phyloP scores from a whole-genome alignment of 2,888 invertebrate genomes.

The Lycocerus yunnanus region DNA sequence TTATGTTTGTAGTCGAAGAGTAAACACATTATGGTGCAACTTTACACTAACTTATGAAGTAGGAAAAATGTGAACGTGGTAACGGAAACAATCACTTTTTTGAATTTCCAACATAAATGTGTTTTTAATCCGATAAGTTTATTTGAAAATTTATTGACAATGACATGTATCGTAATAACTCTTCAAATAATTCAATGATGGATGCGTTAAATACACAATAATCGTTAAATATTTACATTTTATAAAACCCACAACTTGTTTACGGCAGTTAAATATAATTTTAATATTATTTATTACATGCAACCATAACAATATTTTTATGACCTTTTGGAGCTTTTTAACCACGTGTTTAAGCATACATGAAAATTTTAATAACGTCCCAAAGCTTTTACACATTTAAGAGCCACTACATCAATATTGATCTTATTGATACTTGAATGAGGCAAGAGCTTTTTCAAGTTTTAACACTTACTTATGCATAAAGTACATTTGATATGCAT shows the following conservation, averaged over 20 bases:
- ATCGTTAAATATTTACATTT: not conserved
- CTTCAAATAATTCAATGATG: not conserved
- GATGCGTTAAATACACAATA: not conserved
- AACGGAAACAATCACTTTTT: no score
- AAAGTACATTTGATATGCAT: not conserved
- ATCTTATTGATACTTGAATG: constrained; percentile 11
- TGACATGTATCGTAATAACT: not conserved
- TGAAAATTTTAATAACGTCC: constrained; percentile 24
- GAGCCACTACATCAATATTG: constrained; percentile 12
- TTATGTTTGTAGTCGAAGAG: no score
- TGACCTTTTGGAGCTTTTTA: not conserved
- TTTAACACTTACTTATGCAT: not conserved
- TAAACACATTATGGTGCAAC: no score
- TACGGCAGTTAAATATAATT: not conserved
- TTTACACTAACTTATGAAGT: no score
- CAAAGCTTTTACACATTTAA: constrained; percentile 26
- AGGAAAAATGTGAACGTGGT: no score
- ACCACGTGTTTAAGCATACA: not conserved
- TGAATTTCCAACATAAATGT: not conserved
- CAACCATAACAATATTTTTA: not conserved
- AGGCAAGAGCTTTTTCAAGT: not conserved
- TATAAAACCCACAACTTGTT: not conserved
- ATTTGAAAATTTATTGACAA: not conserved
- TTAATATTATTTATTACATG: not conserved
- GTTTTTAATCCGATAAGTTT: not conserved